Evolutionary conservation across 2,888 invertebrate species (phyloP).

Genomic region (Pardosa pseudoannulata): DNA sequence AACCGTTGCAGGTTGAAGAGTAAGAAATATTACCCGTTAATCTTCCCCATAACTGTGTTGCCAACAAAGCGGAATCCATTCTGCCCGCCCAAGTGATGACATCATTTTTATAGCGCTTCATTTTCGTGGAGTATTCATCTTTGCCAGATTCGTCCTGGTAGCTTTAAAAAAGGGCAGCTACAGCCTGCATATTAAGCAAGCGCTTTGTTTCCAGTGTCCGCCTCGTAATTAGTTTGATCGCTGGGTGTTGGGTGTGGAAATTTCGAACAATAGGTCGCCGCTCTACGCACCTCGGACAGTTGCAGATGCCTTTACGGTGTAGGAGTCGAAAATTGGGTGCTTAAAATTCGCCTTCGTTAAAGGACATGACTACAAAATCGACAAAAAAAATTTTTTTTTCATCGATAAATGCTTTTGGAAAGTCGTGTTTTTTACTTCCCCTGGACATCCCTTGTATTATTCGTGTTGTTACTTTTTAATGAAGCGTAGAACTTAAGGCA

Average conservation of each 20-base stretch:
- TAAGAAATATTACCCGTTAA: neutral
- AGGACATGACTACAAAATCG: no score
- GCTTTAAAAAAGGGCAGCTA: neutral
- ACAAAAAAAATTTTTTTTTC: no score
- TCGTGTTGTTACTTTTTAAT: no score
- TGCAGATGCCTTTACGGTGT: neutral
- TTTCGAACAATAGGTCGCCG: neutral
- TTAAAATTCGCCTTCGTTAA: neutral
- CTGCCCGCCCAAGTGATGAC: neutral
- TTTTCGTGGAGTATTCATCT: neutral
- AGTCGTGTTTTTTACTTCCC: no score
- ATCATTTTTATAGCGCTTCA: neutral
- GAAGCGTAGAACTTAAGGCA: no score
- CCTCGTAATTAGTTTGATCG: neutral
- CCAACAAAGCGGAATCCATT: neutral
- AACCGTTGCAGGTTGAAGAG: neutral
- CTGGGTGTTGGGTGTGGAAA: constrained; percentile 14
- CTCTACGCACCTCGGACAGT: neutral
- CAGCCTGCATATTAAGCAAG: neutral
- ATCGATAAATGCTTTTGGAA: no score
- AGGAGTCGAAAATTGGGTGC: neutral
- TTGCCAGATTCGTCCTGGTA: neutral
- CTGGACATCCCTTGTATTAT: no score
- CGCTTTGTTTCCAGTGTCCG: neutral
- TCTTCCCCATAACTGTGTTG: neutral